Evolutionary conservation across 2,888 invertebrate species (phyloP).

Genomic region (Blera fallax): DNA sequence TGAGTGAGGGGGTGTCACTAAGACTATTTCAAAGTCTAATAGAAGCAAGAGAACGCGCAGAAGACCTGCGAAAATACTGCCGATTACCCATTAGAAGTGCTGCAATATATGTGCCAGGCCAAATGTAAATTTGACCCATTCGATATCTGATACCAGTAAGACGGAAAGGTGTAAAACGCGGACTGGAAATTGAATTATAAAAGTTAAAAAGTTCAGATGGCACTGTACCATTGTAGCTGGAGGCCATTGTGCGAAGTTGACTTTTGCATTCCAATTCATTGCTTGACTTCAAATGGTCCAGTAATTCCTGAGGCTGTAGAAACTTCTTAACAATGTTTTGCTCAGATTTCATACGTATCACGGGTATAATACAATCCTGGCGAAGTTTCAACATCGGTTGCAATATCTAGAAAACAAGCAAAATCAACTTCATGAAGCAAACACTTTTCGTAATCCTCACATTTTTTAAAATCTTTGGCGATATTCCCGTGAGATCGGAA

Average conservation of each 20-base stretch:
- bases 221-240: constrained; percentile 85
- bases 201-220: neutral
- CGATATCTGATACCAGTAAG: too few species aligned
- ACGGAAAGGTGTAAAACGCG: too few species aligned
- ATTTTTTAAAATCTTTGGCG: constrained; percentile 78
- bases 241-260: constrained; percentile 84
- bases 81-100: too few species aligned
- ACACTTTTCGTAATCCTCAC: constrained; percentile 59
- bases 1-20: too few species aligned
- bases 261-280: constrained; percentile 85
- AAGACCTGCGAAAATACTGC: too few species aligned
- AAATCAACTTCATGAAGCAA: neutral
- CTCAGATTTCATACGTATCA: constrained; percentile 81
- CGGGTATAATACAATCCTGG: constrained; percentile 88
- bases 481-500: constrained; percentile 77
- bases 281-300: constrained; percentile 86
- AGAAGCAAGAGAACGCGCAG: too few species aligned
- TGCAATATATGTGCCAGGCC: too few species aligned
- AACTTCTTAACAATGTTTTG: constrained; percentile 81
- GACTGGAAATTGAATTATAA: too few species aligned
- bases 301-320: constrained; percentile 85
- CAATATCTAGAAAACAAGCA: constrained; percentile 81
- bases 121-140: too few species aligned
- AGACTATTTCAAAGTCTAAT: too few species aligned
- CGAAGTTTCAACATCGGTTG: constrained; percentile 86